Evolutionary conservation across 2,113 vertebrate species (phyloP).

Genomic region (Enhydra lutris): DNA sequence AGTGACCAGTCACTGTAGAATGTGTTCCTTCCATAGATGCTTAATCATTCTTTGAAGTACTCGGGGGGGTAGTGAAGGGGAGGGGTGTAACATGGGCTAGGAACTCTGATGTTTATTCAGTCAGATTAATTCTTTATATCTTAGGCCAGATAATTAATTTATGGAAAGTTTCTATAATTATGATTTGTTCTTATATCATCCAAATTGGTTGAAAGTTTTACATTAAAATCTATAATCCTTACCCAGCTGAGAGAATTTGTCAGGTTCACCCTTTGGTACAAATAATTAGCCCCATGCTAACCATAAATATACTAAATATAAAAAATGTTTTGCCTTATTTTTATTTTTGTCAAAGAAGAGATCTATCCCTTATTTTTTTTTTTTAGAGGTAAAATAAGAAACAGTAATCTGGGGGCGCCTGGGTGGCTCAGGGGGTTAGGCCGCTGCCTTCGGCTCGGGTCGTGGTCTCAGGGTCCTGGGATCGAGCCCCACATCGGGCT

Average conservation of each 20-base stretch:
- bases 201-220: neutral
- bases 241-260: neutral
- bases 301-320: neutral
- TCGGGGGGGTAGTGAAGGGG: neutral
- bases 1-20: neutral
- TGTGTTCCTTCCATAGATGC: neutral
- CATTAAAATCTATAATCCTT: neutral
- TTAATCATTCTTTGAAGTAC: neutral
- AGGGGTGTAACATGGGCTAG: neutral
- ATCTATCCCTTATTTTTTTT: neutral
- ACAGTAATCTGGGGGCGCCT: too few relatives aligned
- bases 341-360: neutral
- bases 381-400: neutral
- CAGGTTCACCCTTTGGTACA: neutral
- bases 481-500: too few relatives aligned
- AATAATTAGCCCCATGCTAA: neutral
- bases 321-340: neutral
- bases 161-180: neutral
- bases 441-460: too few relatives aligned
- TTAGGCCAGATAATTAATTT: neutral
- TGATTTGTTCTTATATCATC: neutral
- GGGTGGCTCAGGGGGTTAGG: too few relatives aligned
- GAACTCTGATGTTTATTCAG: neutral
- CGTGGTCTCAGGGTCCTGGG: too few relatives aligned
- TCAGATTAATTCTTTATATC: neutral